Conservation (phyloP, 2,113 vertebrate species). For the Poicephalus gulielmi region DNA sequence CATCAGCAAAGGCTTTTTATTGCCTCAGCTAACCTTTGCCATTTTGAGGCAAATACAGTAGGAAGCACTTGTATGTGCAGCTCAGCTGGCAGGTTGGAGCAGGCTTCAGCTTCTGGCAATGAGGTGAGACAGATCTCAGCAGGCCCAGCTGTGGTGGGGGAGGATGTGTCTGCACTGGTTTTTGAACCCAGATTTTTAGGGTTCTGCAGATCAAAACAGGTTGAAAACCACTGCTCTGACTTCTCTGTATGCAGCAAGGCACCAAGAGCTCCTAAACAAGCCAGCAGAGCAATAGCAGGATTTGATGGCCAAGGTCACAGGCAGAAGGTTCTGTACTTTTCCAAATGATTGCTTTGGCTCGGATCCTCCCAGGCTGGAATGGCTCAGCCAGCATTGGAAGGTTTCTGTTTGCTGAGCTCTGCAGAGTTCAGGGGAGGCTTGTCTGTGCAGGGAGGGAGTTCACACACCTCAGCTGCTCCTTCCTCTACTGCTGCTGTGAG, state of each 20-base stretch:
- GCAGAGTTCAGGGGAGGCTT: neutral
- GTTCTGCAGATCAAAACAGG: neutral
- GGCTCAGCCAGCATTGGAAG: neutral
- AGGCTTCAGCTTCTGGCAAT: conserved; percentile 6
- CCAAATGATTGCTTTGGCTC: conserved; percentile 35
- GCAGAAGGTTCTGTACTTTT: conserved; percentile 38
- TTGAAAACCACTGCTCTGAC: neutral
- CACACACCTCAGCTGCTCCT: neutral
- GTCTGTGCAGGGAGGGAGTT: neutral
- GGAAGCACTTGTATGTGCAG: conserved; percentile 11
- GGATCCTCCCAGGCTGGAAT: conserved; percentile 1
- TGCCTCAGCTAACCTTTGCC: neutral
- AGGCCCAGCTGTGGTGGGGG: conserved; percentile 53
- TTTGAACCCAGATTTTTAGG: conserved; percentile 6
- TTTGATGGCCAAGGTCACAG: neutral
- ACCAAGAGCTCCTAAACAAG: neutral
- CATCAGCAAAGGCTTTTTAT: conserved; percentile 39
- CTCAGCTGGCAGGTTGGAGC: conserved; percentile 29
- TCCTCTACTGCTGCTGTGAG: neutral
- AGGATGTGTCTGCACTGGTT: neutral
- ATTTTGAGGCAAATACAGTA: neutral
- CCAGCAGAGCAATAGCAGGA: neutral
- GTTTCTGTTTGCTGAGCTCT: neutral
- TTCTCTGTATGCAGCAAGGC: neutral
- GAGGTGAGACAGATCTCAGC: conserved; percentile 46